These are phyloP conservation scores for Mercenaria mercenaria DNA, from an alignment of 1,140 invertebrate genomes.

Conservation along the genomic window DNA sequence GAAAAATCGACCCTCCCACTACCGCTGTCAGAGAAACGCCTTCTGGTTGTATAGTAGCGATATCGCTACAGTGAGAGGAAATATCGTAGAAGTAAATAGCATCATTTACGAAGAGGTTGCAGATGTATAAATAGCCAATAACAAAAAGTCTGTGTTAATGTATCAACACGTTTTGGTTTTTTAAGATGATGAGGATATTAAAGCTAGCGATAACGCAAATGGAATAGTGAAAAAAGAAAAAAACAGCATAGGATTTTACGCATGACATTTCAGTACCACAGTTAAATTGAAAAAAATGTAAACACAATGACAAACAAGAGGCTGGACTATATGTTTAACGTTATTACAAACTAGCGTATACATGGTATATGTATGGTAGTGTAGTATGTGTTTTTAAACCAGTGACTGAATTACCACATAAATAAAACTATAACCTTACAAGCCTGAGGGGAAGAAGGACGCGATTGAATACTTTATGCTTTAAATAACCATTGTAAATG, in stretches of 20 bases:
- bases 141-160: not conserved
- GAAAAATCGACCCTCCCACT: conserved; percentile 28
- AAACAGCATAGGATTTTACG: not conserved
- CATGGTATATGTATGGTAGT: not conserved
- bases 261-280: not conserved
- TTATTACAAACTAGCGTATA: not conserved
- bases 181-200: not conserved
- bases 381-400: not conserved
- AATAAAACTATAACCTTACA: conserved; percentile 10
- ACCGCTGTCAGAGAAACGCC: conserved; percentile 11
- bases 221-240: not conserved
- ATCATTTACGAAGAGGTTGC: conserved; percentile 1
- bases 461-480: conserved; percentile 9
- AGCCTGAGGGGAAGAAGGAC: conserved; percentile 6
- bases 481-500: conserved; percentile 12
- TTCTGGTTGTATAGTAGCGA: not conserved
- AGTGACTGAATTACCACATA: not conserved
- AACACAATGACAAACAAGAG: not conserved
- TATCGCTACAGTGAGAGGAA: conserved; percentile 6
- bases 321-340: not conserved
- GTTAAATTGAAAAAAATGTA: not conserved
- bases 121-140: conserved; percentile 5
- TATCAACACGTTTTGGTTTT: conserved; percentile 28
- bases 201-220: not conserved
- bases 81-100: conserved; percentile 21